Evolutionary conservation across 2,113 vertebrate genomes (phyloP), one percentile per base, ranked within the genome.

Genomic region (Lota lota): DNA sequence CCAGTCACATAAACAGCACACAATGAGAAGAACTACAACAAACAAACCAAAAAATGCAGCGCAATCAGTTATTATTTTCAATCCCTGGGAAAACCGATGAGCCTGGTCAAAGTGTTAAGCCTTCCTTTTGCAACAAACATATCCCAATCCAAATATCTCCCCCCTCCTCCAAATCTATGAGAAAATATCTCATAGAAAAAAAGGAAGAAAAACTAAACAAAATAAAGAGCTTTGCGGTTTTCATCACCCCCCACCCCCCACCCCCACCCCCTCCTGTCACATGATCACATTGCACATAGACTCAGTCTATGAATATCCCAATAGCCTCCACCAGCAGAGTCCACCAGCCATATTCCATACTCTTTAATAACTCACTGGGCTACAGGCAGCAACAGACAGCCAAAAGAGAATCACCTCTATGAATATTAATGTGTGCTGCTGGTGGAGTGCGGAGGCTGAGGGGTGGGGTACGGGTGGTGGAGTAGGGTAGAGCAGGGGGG

Each of bases 401-500:
- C 22, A 75, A 75, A 77, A 80, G 83, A 87, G 84, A 85, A 85
- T 84, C 79, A 75, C 79, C 75, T 84, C 77, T 81, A 91, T 93
- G 91, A 93, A 93, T 93, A 91, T 93, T 91, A 92, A 92, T 92
- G 85, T 79, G 50, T 72, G 60, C 68, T 76, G 72, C 66, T 77
- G 81, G 81, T 84, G 76, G 79, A 66, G 63, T 60, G 73, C 79
- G 71, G 77, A 14, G 75, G 79, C 70, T 4, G 69, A 54, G 62
- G 17, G 57, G 7, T 10, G 66, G 64, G 24, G 57, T 57, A 47
- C 36, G 68, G 28, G 66, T 74, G 71, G 78, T 74, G 80, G 77
- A 86, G 28, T 33, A 33, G 28, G 28, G 2, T 33, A 33, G 28
- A 4, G 7, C 28, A 33, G 28, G 28, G 83, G 79, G 83, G 85